A percentile compares a stretch with the other conserved stretches of the same genome.
These are phyloP conservation scores for Episyrphus balteatus DNA, from an alignment of 1,140 invertebrate species.

Conservation along the genomic window DNA sequence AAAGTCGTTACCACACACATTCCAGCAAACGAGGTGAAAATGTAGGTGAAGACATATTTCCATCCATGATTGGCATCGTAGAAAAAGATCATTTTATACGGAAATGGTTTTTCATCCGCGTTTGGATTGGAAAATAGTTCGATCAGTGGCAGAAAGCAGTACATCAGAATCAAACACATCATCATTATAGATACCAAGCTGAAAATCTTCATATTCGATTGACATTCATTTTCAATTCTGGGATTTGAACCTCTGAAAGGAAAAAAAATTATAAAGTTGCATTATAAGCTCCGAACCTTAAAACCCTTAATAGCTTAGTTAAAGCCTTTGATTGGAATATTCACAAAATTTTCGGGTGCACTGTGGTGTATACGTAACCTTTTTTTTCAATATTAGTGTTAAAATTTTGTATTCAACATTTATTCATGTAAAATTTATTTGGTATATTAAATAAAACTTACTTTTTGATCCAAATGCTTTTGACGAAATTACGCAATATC, in stretches of 20 bases:
- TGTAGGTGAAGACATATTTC: conserved; percentile 22
- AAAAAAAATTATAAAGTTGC: neutral
- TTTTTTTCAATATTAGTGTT: too few species aligned
- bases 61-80: conserved; percentile 21
- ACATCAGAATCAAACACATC: conserved; percentile 26
- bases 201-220: conserved; percentile 20
- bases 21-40: conserved; percentile 29
- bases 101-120: conserved; percentile 22
- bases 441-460: too few species aligned
- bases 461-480: conserved; percentile 29
- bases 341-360: too few species aligned
- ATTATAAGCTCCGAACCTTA: too few species aligned
- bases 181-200: conserved; percentile 22
- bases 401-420: too few species aligned
- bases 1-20: conserved; percentile 34
- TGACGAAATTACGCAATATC: conserved; percentile 19
- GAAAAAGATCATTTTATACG: conserved; percentile 32
- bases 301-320: too few species aligned
- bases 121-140: conserved; percentile 15
- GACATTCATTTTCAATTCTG: conserved; percentile 13
- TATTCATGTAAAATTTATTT: too few species aligned
- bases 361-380: too few species aligned
- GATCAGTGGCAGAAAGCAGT: conserved; percentile 26
- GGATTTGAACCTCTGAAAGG: conserved; percentile 5
- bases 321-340: too few species aligned